Percentiles rank a stretch among this genome's conserved stretches.
Conservation (phyloP, 2,888 invertebrate genomes). For the Eugnorisma glareosa region DNA sequence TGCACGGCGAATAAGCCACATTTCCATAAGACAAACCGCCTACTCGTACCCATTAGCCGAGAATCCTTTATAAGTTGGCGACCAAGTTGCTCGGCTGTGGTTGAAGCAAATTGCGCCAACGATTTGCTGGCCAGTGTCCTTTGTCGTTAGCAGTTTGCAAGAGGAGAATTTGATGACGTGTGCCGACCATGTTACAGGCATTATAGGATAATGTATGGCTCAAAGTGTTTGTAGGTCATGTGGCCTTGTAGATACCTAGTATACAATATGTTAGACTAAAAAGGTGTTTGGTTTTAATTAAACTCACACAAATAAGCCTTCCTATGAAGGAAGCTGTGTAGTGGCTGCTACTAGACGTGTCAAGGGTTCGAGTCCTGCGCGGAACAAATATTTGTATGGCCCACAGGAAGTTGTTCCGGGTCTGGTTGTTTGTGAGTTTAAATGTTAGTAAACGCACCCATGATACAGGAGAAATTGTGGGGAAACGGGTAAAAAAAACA, state of each 20-base stretch:
- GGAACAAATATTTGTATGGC: background rate
- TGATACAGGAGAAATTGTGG: background rate
- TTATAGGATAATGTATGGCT: conserved; percentile 39
- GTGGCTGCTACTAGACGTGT: background rate
- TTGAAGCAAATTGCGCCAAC: conserved; percentile 71
- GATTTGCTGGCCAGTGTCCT: conserved; percentile 59
- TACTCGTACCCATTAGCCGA: conserved; percentile 1
- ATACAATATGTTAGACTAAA: background rate
- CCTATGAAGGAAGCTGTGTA: background rate
- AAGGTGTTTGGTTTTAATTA: background rate
- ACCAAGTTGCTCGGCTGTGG: conserved; percentile 64
- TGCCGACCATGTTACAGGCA: conserved; percentile 32
- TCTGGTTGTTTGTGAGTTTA: background rate
- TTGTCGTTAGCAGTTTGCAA: conserved; percentile 49
- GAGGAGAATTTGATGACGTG: conserved; percentile 50
- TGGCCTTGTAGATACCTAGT: background rate
- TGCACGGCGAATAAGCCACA: background rate
- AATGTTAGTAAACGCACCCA: background rate
- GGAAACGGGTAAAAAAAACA: background rate
- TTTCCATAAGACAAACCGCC: background rate
- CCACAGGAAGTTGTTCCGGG: background rate
- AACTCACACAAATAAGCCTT: background rate
- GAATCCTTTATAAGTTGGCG: conserved; percentile 36
- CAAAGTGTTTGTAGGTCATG: conserved; percentile 17
- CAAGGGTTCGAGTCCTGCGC: background rate